Percentiles rank a stretch among this genome's conserved stretches.
Evolutionary conservation across 1,140 invertebrate species (phyloP).

Genomic region (Meloidogyne chitwoodi): DNA sequence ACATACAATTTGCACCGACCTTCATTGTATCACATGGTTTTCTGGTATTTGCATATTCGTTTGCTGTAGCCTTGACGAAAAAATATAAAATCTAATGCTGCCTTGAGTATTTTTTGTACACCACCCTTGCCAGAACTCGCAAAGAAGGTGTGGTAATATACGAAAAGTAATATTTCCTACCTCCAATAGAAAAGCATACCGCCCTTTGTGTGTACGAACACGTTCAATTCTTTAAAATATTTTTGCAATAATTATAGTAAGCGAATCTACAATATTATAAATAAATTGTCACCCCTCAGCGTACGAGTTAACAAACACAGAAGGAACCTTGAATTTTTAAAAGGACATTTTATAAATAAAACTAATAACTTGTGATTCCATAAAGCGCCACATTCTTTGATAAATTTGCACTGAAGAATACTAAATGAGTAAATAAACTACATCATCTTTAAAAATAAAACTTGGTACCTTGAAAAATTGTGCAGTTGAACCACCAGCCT

Average conservation of each 20-base stretch:
- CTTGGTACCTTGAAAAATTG: conserved; percentile 79
- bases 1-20: conserved; percentile 68
- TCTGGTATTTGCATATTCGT: conserved; percentile 86
- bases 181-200: conserved; percentile 85
- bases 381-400: conserved; percentile 90
- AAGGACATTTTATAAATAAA: too few species aligned
- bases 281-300: conserved; percentile 68
- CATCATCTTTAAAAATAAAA: neutral
- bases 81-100: neutral
- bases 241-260: too few species aligned
- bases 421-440: conserved; percentile 12
- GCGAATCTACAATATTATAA: too few species aligned
- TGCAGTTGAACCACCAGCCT: conserved; percentile 79
- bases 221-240: conserved; percentile 65
- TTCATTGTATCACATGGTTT: conserved; percentile 93
- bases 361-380: conserved; percentile 72
- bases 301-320: conserved; percentile 73
- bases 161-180: neutral
- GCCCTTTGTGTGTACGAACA: conserved; percentile 76
- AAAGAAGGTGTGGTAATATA: too few species aligned
- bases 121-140: too few species aligned
- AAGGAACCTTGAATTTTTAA: conserved; percentile 35
- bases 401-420: conserved; percentile 81
- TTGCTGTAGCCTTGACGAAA: conserved; percentile 74
- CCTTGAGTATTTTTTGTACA: too few species aligned